Evolutionary conservation across 2,888 invertebrate species (phyloP).

Genomic region (Ceraclea dissimilis): DNA sequence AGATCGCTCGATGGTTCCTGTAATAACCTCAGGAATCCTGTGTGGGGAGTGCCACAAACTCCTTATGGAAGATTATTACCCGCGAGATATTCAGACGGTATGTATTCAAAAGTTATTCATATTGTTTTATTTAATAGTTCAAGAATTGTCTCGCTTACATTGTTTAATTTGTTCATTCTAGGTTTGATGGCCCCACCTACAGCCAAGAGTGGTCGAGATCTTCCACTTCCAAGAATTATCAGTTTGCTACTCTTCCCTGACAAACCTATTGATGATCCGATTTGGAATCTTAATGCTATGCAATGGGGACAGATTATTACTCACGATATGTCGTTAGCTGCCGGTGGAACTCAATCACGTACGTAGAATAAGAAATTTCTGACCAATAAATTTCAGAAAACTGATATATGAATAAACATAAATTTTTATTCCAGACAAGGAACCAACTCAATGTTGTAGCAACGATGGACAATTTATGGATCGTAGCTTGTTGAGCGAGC

Average conservation of each 20-base stretch:
- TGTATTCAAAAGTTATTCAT: slow-evolving; percentile 17
- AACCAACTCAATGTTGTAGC: slow-evolving; percentile 55
- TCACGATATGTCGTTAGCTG: slow-evolving; percentile 71
- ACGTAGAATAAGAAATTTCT: slow-evolving; percentile 36
- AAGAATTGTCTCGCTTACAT: neutral
- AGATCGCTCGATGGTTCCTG: slow-evolving; percentile 85
- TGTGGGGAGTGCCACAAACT: slow-evolving; percentile 72
- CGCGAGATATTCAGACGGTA: slow-evolving; percentile 63
- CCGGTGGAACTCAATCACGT: slow-evolving; percentile 69
- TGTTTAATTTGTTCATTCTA: neutral
- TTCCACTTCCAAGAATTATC: slow-evolving; percentile 64
- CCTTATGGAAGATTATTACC: slow-evolving; percentile 58
- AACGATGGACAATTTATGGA: slow-evolving; percentile 47
- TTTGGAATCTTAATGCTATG: slow-evolving; percentile 68
- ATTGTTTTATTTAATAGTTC: too few relatives aligned
- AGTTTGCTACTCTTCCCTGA: slow-evolving; percentile 67
- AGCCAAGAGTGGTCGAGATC: slow-evolving; percentile 54
- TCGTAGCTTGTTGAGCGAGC: slow-evolving; percentile 33
- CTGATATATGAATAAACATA: neutral
- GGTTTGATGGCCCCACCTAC: slow-evolving; percentile 22
- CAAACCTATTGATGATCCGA: slow-evolving; percentile 58
- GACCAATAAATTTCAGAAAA: too few relatives aligned
- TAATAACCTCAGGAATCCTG: slow-evolving; percentile 79
- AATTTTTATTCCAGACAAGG: slow-evolving; percentile 40
- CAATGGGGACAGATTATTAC: slow-evolving; percentile 75